phyloP scores from a whole-genome alignment of 2,113 vertebrate species.

The Alethe castanea region DNA sequence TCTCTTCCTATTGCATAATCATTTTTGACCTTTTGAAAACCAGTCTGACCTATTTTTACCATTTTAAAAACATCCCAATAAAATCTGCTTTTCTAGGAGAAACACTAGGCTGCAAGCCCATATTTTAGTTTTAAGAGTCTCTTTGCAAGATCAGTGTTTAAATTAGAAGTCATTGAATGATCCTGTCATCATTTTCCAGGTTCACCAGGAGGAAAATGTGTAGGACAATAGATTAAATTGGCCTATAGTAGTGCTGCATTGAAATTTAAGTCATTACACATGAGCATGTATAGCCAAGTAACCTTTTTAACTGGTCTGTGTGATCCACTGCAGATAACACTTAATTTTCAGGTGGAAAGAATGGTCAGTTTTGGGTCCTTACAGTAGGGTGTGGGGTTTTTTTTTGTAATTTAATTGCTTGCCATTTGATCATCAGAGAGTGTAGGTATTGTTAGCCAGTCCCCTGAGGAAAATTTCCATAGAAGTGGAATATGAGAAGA shows the following conservation, averaged over 20 bases:
- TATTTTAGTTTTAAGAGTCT: not conserved
- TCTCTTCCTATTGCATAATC: not conserved
- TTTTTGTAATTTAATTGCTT: not conserved
- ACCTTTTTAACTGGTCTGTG: not conserved
- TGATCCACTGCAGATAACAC: not conserved
- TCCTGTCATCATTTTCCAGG: not conserved
- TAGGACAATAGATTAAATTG: not conserved
- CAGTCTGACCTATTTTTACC: not conserved
- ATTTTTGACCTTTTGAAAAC: not conserved
- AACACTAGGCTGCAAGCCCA: not conserved
- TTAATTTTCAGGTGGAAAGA: not conserved
- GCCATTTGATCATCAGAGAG: fast-evolving
- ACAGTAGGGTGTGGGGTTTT: not conserved
- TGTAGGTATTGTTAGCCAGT: not conserved
- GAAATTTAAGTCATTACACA: not conserved
- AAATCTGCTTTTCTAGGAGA: not conserved
- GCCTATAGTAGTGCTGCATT: not conserved
- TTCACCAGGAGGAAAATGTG: not conserved
- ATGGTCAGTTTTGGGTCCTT: not conserved
- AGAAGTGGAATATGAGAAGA: not conserved
- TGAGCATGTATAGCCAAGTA: not conserved
- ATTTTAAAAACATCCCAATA: not conserved
- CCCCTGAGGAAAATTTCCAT: fast-evolving
- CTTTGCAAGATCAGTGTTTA: not conserved
- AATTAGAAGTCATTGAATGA: not conserved